Evolutionary conservation across 2,113 vertebrate species (phyloP), one percentile per base, ranked within the genome.

Genomic region (Pangasianodon hypophthalmus): DNA sequence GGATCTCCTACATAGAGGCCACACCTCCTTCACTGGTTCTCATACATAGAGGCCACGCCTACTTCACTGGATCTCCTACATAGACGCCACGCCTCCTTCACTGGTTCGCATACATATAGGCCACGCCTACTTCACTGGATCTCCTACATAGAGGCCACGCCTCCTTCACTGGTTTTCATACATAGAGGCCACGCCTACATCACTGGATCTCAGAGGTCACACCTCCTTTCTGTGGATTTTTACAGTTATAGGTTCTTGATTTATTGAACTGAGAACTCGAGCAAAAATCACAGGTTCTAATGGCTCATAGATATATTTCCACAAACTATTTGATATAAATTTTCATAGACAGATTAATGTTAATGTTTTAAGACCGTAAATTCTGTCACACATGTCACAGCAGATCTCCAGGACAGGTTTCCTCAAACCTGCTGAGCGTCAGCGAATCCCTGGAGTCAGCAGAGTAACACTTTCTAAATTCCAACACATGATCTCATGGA

Each of bases 401-500:
- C 75, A 48, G 6, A 79, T 79, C 44, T 46, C 44, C 44, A 48
- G 75, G 11, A 48, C 21, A 79, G 46, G 50, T 48, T 50, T 24
- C 7, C 6, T 24, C 0, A n/a, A 80, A 16, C 46, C 73, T 4
- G 21, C 21, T 48, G 77, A 50, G 13, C 26, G 11, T 80, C 48
- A 50, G 77, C 16, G 71, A 24, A 5, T 71, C 69, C 71, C 69
- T 46, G 13, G n/a, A 87, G 32, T 14, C 48, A 9, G 29, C 52
- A 8, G 26, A 11, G 60, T 46, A 44, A 84, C 56, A 62, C 82
- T 37, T 58, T 24, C 81, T 71, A 88, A 90, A 92, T 90, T 82
- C 83, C 81, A 89, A 54, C 84, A 89, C 64, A 52, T 80, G 32
- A 64, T 67, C 69, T 85, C 77, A 85, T 52, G 73, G 67, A 82